A percentile compares a stretch with the other conserved stretches of the same genome.
Evolutionary conservation across 2,113 vertebrate genomes (phyloP).

Genomic region (Tringa solitaria): DNA sequence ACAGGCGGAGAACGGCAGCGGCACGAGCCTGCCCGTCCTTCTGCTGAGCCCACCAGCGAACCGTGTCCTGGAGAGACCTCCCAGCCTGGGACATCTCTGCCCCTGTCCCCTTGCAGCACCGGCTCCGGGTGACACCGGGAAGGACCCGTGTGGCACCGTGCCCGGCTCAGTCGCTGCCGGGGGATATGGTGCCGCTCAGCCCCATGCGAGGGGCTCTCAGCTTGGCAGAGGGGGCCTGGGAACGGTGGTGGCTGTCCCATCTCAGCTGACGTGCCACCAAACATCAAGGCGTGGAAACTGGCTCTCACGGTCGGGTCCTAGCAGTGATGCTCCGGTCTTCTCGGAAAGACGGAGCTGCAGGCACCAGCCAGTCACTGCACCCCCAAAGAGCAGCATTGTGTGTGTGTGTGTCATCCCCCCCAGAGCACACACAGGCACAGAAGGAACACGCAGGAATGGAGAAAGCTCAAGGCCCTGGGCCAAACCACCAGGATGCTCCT

Average conservation of each 20-base stretch:
- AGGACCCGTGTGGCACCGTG: fast-evolving
- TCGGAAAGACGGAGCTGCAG: fast-evolving
- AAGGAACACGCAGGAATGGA: fast-evolving
- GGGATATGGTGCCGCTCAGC: not conserved
- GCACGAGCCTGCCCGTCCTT: not conserved
- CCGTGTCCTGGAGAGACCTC: not conserved
- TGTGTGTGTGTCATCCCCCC: no score
- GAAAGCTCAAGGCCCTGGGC: not conserved
- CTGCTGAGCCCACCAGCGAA: not conserved
- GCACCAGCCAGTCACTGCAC: not conserved
- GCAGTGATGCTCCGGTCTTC: fast-evolving
- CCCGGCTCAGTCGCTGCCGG: fast-evolving
- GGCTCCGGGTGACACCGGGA: fast-evolving
- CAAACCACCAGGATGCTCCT: no score
- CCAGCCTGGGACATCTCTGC: not conserved
- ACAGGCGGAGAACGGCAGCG: fast-evolving
- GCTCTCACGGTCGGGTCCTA: not conserved
- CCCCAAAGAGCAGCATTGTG: not conserved
- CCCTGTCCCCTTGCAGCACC: not conserved
- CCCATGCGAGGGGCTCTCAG: not conserved
- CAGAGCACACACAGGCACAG: fast-evolving
- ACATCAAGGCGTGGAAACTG: fast-evolving
- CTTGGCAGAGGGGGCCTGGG: fast-evolving
- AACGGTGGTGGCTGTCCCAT: fast-evolving
- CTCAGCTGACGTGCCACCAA: not conserved